phyloP scores from a whole-genome alignment of 1,140 invertebrate genomes.

The Callitettix versicolor region DNA sequence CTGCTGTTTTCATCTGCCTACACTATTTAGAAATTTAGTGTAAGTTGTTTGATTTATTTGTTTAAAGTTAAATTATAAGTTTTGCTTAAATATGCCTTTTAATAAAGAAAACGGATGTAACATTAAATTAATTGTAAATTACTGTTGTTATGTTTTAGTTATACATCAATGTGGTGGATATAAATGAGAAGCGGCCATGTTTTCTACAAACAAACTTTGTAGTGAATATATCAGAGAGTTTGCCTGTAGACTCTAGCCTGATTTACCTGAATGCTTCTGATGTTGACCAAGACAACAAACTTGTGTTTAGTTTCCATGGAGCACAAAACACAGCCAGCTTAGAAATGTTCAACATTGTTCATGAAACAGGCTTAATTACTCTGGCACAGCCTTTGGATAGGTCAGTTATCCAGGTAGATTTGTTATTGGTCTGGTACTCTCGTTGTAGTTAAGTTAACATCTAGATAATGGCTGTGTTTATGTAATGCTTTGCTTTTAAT shows the following conservation, averaged over 20 bases:
- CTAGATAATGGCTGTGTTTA: too few species aligned
- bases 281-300: constrained; percentile 49
- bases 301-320: constrained; percentile 67
- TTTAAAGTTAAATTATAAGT: too few species aligned
- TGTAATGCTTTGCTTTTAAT: too few species aligned
- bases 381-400: constrained; percentile 59
- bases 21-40: too few species aligned
- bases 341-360: constrained; percentile 65
- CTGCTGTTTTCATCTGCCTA: too few species aligned
- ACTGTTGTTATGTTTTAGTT: constrained; percentile 36
- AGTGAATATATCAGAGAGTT: constrained; percentile 63
- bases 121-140: too few species aligned
- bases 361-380: constrained; percentile 57
- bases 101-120: too few species aligned
- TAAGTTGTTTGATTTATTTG: too few species aligned
- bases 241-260: constrained; percentile 46
- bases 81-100: too few species aligned
- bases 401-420: constrained; percentile 17
- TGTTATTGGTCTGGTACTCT: neutral
- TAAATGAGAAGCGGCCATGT: constrained; percentile 68
- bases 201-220: constrained; percentile 55
- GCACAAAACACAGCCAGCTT: constrained; percentile 58
- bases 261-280: constrained; percentile 54
- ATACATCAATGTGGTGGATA: constrained; percentile 62
- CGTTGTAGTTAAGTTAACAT: too few species aligned